Percentiles rank a stretch among this genome's conserved stretches.
Evolutionary conservation across 2,888 invertebrate species (phyloP).

Genomic region (Cryptocephalus primarius): DNA sequence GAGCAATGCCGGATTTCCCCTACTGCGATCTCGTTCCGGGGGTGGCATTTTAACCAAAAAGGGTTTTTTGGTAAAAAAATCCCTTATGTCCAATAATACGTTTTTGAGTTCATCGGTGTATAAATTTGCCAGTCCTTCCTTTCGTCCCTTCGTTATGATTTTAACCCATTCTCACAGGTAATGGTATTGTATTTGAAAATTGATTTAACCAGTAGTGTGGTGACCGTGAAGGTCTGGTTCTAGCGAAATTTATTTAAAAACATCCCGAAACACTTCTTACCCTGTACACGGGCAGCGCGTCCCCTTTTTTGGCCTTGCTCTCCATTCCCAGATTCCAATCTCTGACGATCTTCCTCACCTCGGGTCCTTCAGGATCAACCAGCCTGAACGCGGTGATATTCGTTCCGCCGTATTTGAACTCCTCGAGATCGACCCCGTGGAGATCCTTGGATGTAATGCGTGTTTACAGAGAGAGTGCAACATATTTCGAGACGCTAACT

Average conservation of each 20-base stretch:
- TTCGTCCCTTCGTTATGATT: no score
- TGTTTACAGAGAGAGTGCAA: not conserved
- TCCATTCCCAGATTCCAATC: constrained; percentile 68
- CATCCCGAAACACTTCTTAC: constrained; percentile 6
- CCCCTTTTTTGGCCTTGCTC: constrained; percentile 37
- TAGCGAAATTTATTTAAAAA: constrained; percentile 30
- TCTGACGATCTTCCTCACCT: constrained; percentile 64
- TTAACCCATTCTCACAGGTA: no score
- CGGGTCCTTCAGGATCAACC: constrained; percentile 73
- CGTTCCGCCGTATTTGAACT: constrained; percentile 90
- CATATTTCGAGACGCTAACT: constrained; percentile 25
- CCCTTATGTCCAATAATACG: no score
- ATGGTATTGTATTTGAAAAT: no score
- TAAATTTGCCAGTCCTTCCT: no score
- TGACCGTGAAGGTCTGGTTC: constrained; percentile 84
- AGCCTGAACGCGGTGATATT: constrained; percentile 90
- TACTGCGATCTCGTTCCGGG: no score
- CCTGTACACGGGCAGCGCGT: constrained; percentile 17
- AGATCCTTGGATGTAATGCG: constrained; percentile 53
- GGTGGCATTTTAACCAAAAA: no score
- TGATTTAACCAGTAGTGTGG: constrained; percentile 75
- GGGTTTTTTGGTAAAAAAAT: no score
- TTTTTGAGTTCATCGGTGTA: no score
- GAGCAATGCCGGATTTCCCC: no score
- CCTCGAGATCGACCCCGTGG: constrained; percentile 83